Percentiles rank a stretch among this genome's conserved stretches.
Conservation (phyloP, 64 coral and sea anemone species). For the Montipora capricornis region DNA sequence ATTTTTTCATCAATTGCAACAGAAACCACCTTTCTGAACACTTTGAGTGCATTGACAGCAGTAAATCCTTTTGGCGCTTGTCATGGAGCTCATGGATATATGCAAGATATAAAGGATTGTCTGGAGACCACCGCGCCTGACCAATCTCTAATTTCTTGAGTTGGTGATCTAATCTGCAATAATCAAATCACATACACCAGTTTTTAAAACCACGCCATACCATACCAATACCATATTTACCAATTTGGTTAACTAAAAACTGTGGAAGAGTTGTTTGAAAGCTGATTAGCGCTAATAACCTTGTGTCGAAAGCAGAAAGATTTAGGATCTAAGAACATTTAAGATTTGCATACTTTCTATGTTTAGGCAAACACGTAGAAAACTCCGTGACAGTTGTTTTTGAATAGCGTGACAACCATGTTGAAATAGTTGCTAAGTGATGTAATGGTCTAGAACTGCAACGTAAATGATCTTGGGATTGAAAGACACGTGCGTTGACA, state of each 20-base stretch:
- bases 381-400: too few species aligned
- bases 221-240: background rate
- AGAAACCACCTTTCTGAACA: conserved; percentile 33
- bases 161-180: conserved; percentile 38
- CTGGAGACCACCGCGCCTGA: conserved; percentile 51
- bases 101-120: conserved; percentile 25
- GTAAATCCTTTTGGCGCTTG: conserved; percentile 32
- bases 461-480: too few species aligned
- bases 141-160: conserved; percentile 69
- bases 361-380: too few species aligned
- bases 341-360: too few species aligned
- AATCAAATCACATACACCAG: background rate
- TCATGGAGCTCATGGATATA: conserved; percentile 56
- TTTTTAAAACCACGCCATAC: background rate
- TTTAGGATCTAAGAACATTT: too few species aligned
- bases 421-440: too few species aligned
- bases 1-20: conserved; percentile 74
- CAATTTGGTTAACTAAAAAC: background rate
- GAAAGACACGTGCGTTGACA: too few species aligned
- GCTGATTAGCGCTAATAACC: background rate
- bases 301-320: too few species aligned
- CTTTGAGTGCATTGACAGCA: conserved; percentile 50
- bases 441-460: too few species aligned
- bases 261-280: background rate
- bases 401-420: too few species aligned